These are phyloP conservation scores for Corythaixoides concolor DNA, from an alignment of 2,113 vertebrate species.

Conservation along the genomic window DNA sequence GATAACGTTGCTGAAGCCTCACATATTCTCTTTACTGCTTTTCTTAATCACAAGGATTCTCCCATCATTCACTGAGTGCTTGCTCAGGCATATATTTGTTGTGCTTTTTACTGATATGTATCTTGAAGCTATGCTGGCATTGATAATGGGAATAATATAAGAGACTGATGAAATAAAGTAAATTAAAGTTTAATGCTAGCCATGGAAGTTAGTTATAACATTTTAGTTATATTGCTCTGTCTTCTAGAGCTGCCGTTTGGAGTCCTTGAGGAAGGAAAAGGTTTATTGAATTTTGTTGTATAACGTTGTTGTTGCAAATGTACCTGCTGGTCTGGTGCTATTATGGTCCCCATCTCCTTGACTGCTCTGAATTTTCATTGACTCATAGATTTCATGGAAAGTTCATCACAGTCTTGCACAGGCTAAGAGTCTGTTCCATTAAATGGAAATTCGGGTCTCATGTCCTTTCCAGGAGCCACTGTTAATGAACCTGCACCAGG, in stretches of 20 bases:
- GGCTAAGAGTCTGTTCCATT: neutral
- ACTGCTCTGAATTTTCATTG: neutral
- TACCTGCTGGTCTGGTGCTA: neutral
- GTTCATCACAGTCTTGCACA: neutral
- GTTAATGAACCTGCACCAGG: neutral
- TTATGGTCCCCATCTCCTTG: neutral
- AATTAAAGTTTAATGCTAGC: neutral
- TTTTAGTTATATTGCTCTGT: neutral
- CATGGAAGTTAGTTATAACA: neutral
- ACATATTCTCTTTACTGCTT: neutral
- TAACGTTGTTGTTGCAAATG: neutral
- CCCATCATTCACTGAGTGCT: neutral
- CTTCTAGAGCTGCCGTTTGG: neutral
- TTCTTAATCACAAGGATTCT: neutral
- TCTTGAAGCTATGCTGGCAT: neutral
- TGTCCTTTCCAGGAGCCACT: accelerated
- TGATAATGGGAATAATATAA: neutral
- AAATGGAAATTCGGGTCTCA: neutral
- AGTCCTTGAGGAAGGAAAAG: neutral
- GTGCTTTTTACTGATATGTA: neutral
- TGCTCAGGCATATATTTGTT: neutral
- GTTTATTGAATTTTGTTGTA: neutral
- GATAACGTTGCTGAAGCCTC: neutral
- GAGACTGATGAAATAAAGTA: neutral
- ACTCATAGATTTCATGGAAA: neutral